Conservation (phyloP, 2,797 vertebrate genomes). For the Brotula barbata region DNA sequence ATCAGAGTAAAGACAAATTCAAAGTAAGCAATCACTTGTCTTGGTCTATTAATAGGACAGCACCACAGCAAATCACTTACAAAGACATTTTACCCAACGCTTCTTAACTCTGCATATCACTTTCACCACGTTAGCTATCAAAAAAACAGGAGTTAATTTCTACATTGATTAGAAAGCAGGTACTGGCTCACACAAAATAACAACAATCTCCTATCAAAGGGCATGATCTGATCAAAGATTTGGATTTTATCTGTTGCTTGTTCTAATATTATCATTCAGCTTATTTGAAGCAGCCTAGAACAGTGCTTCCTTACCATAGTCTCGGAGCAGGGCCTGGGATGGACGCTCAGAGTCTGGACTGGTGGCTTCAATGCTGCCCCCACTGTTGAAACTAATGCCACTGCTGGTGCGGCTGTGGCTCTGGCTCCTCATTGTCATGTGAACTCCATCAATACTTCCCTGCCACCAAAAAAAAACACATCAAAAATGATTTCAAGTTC, state of each 20-base stretch:
- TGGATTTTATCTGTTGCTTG: conserved; percentile 13
- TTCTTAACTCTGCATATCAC: conserved; percentile 75
- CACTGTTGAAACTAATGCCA: conserved; percentile 89
- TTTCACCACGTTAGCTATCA: conserved; percentile 76
- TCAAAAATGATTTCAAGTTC: neutral
- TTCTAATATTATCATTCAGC: conserved; percentile 2
- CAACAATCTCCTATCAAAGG: neutral
- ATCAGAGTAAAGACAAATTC: neutral
- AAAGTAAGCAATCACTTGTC: neutral
- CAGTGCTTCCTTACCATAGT: conserved; percentile 83
- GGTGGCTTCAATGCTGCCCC: conserved; percentile 88
- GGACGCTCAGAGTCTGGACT: conserved; percentile 92
- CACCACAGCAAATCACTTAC: conserved; percentile 75
- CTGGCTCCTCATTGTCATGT: conserved; percentile 71
- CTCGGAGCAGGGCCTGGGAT: conserved; percentile 88
- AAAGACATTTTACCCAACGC: conserved; percentile 76
- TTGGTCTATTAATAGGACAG: conserved; percentile 33
- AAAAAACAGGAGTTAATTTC: conserved; percentile 39
- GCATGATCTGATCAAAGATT: conserved; percentile 3
- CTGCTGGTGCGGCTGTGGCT: conserved; percentile 94
- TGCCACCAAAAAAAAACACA: conserved; percentile 41
- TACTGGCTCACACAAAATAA: neutral
- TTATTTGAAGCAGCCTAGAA: neutral
- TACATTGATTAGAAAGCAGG: conserved; percentile 2
- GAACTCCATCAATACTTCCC: conserved; percentile 75